Base-by-base conservation (phyloP, 2,888 invertebrate genomes). In the Drosophila barbarae region DNA sequence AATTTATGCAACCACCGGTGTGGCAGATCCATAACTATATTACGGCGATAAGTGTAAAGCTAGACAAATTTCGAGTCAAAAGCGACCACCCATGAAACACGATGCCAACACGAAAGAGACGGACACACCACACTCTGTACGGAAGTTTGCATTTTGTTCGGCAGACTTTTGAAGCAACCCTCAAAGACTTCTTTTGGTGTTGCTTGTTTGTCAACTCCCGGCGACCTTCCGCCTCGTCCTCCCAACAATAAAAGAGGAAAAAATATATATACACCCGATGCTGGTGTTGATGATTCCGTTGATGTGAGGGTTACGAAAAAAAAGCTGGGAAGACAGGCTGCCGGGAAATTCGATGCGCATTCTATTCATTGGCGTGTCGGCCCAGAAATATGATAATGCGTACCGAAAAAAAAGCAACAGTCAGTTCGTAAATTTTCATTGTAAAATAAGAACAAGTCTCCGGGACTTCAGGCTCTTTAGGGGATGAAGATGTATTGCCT, bases 201-300 rank as follows among this genome's bases (percentile, higher is more conserved):
- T 83, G 87, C 87, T 86, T 88, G 87, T 88, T 88, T 88, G 87
- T 87, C 88, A 88, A 87, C 87, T 86, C 59, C 58, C 60, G 34
- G 35, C 52, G 51, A 44, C 58, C 51, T 67, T 66, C 67, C 41
- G 47, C 66, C 52, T 67, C 71, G 52, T 71, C 61, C 74, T 49
- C 42, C 63, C 57, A 46, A 38, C 13, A 53, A 59, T 51, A 63
- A 12, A 2, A 8, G 12, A n/a, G 12, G 13, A 3, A 13, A 41
- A 18, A 18, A 18, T 32, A 32, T 12, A 34, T 32, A 26, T 47
- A 41, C 28, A 53, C 41, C 53, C 58, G 51, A 23, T 71, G 76
- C 71, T 80, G 74, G 71, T 84, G 77, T 75, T 83, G 81, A 76
- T 85, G 81, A 76, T 78, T 79, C 72, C 82, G 81, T 70, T 84